Percentiles rank a stretch among this genome's conserved stretches.
phyloP scores from a whole-genome alignment of 2,888 invertebrate genomes.

The Drosophila nr. perissopoda region DNA sequence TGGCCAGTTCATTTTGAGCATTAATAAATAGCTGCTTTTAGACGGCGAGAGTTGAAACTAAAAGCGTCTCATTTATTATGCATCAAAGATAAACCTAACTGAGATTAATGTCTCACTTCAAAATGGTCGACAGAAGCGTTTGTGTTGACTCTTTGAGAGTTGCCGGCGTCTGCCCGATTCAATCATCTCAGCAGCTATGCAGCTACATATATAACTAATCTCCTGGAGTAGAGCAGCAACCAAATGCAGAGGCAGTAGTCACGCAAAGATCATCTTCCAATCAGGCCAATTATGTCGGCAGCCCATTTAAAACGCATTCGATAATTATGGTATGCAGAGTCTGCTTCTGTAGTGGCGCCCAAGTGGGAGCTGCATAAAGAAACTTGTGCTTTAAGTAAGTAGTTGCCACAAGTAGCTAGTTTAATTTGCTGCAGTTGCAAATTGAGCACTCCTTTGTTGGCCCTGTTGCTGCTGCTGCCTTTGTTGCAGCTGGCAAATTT shows the following conservation, averaged over 20 bases:
- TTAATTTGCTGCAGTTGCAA: constrained; percentile 50
- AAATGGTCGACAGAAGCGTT: constrained; percentile 55
- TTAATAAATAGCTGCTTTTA: constrained; percentile 80
- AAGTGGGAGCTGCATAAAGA: constrained; percentile 8
- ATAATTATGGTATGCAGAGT: constrained; percentile 63
- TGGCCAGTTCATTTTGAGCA: constrained; percentile 49
- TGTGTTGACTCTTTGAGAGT: constrained; percentile 38
- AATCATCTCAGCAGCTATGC: constrained; percentile 15
- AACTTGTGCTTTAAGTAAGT: constrained; percentile 41
- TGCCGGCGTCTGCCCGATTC: constrained; percentile 20
- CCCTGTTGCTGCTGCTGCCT: constrained; percentile 24
- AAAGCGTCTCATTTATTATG: constrained; percentile 77
- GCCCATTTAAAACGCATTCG: constrained; percentile 69
- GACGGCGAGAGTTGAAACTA: constrained; percentile 40
- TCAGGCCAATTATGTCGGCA: constrained; percentile 70
- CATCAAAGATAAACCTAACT: constrained; percentile 80
- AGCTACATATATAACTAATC: background rate
- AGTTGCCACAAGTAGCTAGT: constrained; percentile 55
- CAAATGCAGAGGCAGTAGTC: constrained; percentile 42
- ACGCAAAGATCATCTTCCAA: constrained; percentile 64
- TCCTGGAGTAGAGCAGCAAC: background rate
- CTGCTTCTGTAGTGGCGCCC: constrained; percentile 6
- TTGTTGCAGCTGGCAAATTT: constrained; percentile 43
- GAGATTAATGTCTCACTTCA: constrained; percentile 81
- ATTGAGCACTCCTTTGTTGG: constrained; percentile 52